These are phyloP conservation scores for Apodemia mormo DNA, from an alignment of 2,888 invertebrate genomes.

Conservation along the genomic window DNA sequence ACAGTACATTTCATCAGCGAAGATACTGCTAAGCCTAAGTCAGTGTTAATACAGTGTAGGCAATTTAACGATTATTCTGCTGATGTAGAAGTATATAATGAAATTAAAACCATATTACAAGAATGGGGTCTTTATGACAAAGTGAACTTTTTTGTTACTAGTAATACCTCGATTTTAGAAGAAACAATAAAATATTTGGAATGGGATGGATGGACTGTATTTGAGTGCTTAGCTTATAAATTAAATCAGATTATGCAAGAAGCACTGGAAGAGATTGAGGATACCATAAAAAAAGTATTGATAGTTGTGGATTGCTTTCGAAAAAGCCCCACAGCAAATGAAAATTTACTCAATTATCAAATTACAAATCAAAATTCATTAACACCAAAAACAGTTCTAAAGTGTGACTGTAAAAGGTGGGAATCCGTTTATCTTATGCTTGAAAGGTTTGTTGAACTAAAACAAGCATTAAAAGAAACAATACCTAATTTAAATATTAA, in stretches of 20 bases:
- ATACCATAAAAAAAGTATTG: background rate
- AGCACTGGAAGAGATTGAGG: background rate
- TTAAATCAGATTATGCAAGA: background rate
- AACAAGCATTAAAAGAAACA: background rate
- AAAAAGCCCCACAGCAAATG: background rate
- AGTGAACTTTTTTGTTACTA: background rate
- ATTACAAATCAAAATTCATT: background rate
- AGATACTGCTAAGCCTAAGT: background rate
- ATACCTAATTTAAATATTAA: background rate
- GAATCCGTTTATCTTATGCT: background rate
- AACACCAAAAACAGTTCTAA: background rate
- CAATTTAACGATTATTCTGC: background rate
- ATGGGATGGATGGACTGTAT: background rate
- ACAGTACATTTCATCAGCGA: conserved; percentile 3
- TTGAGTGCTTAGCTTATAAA: background rate
- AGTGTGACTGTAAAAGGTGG: background rate
- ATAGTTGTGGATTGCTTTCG: background rate
- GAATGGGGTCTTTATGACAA: background rate
- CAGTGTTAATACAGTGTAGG: background rate
- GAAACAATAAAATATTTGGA: background rate
- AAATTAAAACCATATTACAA: conserved; percentile 4
- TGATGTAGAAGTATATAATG: background rate
- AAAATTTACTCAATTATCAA: background rate
- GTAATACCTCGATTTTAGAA: background rate
- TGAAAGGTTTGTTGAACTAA: background rate